Evolutionary conservation across 2,797 vertebrate species (phyloP), one percentile per base, ranked within the genome.

Genomic region (Sciaenops ocellatus): DNA sequence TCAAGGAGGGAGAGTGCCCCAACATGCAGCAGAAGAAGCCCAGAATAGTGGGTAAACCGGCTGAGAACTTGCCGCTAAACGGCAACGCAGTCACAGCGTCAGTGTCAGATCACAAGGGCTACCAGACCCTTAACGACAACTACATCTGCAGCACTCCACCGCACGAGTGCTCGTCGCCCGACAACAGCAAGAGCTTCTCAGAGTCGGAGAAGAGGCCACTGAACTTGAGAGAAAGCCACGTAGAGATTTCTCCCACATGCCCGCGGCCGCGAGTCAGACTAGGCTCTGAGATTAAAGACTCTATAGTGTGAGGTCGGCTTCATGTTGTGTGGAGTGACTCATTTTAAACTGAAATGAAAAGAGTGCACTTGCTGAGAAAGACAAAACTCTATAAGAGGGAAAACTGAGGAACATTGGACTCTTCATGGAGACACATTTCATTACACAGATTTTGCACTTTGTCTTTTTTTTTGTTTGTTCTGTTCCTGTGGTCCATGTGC

Each of bases 201-300:
- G 97, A 97, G 84, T 96, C 98, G 0, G 97, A 98, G 85, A 98
- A 96, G 90, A 95, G 95, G 87, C 97, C 96, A 0, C 95, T 97
- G 73, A 96, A 97, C 42, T 70, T 97, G 34, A 97, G 93, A 71
- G 96, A 98, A 90, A 98, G 97, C 84, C 95, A 95, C 0, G 97
- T 98, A 83, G 97, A 99, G 91, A 96, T 98, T 71, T 97, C 96
- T 0, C 95, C 96, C 0, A 83, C 95, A 51, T 96, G 97, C 89
- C 97, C 97, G 26, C 94, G 96, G 85, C 98, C 98, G 13, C 95
- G 98, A n/a, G 98, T 99, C 72, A 95, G 98, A 82, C 96, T 99
- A 55, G 98, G 98, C 87, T 98, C 98, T 0, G 97, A 97, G 91
- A 99, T 99, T 87, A 97, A 97, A 93, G 98, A 99, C 95, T 99